Base-by-base conservation (phyloP, 2,888 invertebrate genomes). In the Rhopalosiphum nymphaeae region DNA sequence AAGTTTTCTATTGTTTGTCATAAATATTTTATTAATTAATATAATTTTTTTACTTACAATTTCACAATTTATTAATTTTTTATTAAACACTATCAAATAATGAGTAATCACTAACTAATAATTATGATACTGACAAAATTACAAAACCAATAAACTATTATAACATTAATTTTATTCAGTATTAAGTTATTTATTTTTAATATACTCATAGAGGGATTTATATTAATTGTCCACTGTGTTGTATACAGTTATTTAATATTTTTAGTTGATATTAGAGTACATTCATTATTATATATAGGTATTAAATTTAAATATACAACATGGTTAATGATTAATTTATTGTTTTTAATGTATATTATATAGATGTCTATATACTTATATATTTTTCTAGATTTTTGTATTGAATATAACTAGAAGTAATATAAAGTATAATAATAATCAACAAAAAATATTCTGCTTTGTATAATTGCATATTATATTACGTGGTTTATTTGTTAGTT, bases 1-100 rank as follows among this genome's bases (percentile, higher is more conserved):
- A 49, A 49, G 36, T 53, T 78, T 42, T 91, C 78, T 78, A 78
- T 78, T 78, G 36, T 91, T 78, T 49, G 91, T 42, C 78, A 78
- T 36, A 25, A 78, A 25, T 36, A 49, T 78, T 36, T 53, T 36
- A 25, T 46, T 46, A 90, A 46, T 61, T 67, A 67, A 21, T 16
- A 29, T 13, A 46, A 46, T n/a, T 44, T 89, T 56, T 42, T 57
- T 44, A 57, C 42, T 44, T 57, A 44, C 16, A 42, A 5, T 89
- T 57, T 16, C 13, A 29, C 44, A 57, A 44, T 7, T 26, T 78
- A 36, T 78, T 9, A 36, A 21, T 36, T 67, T 67, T 36, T 78
- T 7, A 36, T 36, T 78, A 78, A 7, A 9, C 36, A 21, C 7
- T 36, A 36, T 78, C 21, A 36, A 78, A 36, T 78, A 78, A 21